Conservation (phyloP, 2,797 vertebrate genomes). For the Micrastur ruficollis region DNA sequence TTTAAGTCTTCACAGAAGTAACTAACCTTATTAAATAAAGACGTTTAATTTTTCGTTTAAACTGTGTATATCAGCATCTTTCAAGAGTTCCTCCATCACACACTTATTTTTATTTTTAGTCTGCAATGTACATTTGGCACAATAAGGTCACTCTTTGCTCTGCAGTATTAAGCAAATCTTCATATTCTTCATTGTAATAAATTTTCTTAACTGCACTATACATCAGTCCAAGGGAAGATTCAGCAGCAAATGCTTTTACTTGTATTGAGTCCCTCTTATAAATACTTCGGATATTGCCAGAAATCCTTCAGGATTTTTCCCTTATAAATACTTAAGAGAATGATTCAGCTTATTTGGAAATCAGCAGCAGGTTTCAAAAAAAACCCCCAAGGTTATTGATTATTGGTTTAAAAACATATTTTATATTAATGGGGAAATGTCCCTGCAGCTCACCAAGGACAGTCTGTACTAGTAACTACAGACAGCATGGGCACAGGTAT, state of each 20-base stretch:
- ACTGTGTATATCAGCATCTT: not conserved
- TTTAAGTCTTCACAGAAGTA: not conserved
- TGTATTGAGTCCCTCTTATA: not conserved
- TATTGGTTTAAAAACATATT: not conserved
- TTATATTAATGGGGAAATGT: not conserved
- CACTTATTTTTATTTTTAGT: not conserved
- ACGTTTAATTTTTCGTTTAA: not conserved
- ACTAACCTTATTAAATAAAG: not conserved
- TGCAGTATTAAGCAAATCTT: not conserved
- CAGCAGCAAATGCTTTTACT: not conserved
- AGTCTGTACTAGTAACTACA: not conserved
- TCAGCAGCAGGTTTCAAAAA: not conserved
- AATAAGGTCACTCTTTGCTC: not conserved
- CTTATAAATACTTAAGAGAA: not conserved
- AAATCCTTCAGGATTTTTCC: not conserved
- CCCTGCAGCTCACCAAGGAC: not conserved
- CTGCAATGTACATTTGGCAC: not conserved
- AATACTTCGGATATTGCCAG: not conserved
- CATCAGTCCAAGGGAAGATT: not conserved
- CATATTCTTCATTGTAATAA: not conserved
- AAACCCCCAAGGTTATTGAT: fast-evolving
- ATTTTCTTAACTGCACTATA: not conserved
- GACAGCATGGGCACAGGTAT: not conserved
- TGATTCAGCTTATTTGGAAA: not conserved
- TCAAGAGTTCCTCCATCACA: not conserved